Base-by-base conservation (phyloP, 2,797 vertebrate species). In the Sebastolobus alascanus region DNA sequence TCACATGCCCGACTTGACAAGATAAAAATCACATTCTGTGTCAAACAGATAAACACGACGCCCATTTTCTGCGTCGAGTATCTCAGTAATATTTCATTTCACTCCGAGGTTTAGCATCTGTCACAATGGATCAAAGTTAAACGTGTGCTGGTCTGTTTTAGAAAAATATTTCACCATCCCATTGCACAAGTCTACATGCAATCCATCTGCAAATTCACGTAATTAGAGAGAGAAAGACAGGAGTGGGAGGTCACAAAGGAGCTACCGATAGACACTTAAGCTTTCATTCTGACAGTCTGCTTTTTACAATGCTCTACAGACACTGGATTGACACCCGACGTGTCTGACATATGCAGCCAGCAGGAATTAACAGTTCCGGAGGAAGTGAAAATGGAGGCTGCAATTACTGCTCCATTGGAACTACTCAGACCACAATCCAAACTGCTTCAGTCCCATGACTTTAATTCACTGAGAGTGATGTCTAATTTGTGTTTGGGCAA, bases 341-440 rank as follows among this genome's bases (percentile, higher is more conserved):
- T 25, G 58, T 84, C 74, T 83, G 87, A 87, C 75, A 83, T 69
- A 71, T 60, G 71, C 83, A 80, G 82, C 71, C 72, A 77, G 67
- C 68, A 79, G 64, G 82, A 87, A 84, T 88, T 8, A 87, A 64
- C 67, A 69, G 56, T 68, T 86, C 54, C 64, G 68, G 60, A 72
- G 50, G 73, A 89, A 84, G 84, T 80, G 65, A 84, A 83, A 84
- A 85, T 85, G 73, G 76, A 88, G 82, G 72, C 81, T 66, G 77
- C 82, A 88, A 86, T 91, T 84, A 84, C 31, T 74, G 38, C 54
- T 73, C 73, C 61, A 79, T 20, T 83, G 75, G 59, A 84, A 73
- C 58, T 43, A 79, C 69, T 89, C 72, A 73, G 67, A 80, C 67
- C 54, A 73, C 79, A 74, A 67, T 84, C 46, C 61, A 58, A 80